Base-by-base conservation (phyloP, 1,140 invertebrate genomes). In the Dolichoris vasculosae region DNA sequence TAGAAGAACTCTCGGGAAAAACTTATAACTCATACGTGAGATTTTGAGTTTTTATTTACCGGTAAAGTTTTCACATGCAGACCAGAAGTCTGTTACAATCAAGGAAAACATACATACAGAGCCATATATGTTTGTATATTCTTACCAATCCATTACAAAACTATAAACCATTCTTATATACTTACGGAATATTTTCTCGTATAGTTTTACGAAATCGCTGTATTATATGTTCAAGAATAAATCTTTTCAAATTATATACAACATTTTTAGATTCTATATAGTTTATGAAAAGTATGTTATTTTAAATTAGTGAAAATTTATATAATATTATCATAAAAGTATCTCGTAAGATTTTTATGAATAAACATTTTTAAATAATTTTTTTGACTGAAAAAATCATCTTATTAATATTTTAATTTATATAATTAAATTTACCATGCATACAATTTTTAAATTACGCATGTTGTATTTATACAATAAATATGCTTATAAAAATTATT, bases 41-140 rank as follows among this genome's bases (percentile, higher is more conserved):
- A 88, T 89, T 89, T 89, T 85, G 67, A 88, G 86, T 88, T 90
- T 88, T 90, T 88, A 90, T 89, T 88, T 88, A 86, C 87, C 87
- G 82, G 69, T 38, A 88, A 89, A 90, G 85, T 89, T 90, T 88
- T 87, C 85, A 79, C 79, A 64, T 15, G 63, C 43, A 23, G 48
- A 0, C 7, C 78, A 73, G 38, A 59, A 75, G 71, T 84, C 46
- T 35, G 64, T 55, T 46, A 46, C 48, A 76, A 55, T 13, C 48
- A 51, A 55, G 77, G 63, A 80, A 79, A 73, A 80, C 64, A 46
- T 80, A 43, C 59, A 35, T 63, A 73, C 46, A 84, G 7, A n/a
- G 7, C 26, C 26, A 20, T 17, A 23, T 26, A 32, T 20, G 43
- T 35, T 32, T 67, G 43, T 83, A 83, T 51, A 80, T 85, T 80